A percentile compares a stretch with the other conserved stretches of the same genome.
These are phyloP conservation scores for Dioctria rufipes DNA, from an alignment of 2,888 invertebrate species.

Conservation along the genomic window DNA sequence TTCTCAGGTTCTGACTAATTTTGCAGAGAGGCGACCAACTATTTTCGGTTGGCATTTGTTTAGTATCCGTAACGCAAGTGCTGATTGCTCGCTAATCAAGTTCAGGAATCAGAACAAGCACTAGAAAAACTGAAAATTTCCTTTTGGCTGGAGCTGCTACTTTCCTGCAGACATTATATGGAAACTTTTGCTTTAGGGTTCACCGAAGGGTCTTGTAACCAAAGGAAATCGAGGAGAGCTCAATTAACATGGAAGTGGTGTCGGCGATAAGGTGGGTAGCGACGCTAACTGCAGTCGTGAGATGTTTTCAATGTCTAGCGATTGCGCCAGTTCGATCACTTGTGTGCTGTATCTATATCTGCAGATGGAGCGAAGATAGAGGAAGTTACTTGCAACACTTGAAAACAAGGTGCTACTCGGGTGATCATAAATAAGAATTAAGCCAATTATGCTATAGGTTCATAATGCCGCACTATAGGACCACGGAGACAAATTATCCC, in stretches of 20 bases:
- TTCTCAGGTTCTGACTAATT: slow-evolving; percentile 49
- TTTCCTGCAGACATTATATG: slow-evolving; percentile 17
- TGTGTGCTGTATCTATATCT: slow-evolving; percentile 34
- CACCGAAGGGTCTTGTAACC: slow-evolving; percentile 42
- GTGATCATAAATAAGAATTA: slow-evolving; percentile 52
- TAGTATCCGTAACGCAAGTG: neutral
- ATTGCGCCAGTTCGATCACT: slow-evolving; percentile 45
- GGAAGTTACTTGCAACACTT: slow-evolving; percentile 22
- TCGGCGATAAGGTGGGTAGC: slow-evolving; percentile 47
- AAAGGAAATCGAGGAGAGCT: slow-evolving; percentile 41
- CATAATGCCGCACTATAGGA: slow-evolving; percentile 38
- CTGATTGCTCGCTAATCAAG: slow-evolving; percentile 27
- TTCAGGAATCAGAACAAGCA: slow-evolving; percentile 25
- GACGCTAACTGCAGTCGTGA: slow-evolving; percentile 44
- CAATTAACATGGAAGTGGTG: slow-evolving; percentile 49
- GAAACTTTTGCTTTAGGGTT: slow-evolving; percentile 34
- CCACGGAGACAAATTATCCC: slow-evolving; percentile 47
- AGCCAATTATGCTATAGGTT: slow-evolving; percentile 49
- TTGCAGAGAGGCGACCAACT: slow-evolving; percentile 20
- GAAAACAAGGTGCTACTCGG: slow-evolving; percentile 38
- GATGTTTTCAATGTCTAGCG: slow-evolving; percentile 44
- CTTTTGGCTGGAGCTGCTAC: neutral
- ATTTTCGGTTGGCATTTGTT: slow-evolving; percentile 34
- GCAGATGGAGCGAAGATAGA: slow-evolving; percentile 37
- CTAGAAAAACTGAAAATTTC: slow-evolving; percentile 48